Evolutionary conservation across 2,113 vertebrate genomes (phyloP), one percentile per base, ranked within the genome.

Genomic region (Boleophthalmus pectinirostris): DNA sequence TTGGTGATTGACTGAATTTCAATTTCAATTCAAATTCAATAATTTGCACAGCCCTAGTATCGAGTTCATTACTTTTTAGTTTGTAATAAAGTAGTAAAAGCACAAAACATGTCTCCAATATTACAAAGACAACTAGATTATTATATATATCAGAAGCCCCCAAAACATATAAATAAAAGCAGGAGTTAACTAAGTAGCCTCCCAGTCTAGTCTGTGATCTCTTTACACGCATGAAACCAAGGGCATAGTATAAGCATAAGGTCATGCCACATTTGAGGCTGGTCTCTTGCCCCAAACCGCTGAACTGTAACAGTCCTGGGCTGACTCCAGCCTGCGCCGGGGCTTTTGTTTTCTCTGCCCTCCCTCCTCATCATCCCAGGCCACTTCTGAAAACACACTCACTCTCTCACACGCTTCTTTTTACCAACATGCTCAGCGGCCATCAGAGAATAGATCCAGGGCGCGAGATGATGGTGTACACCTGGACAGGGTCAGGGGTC

Each of bases 401-500:
- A 43, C 63, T 56, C 67, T 74, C 49, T 73, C 54, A 46, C 35
- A 70, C 64, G 53, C 12, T 25, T 66, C n/a, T 73, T 56, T 66
- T 21, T n/a, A 45, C 29, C 6, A 61, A 18, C 38, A 43, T 43
- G 12, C 12, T 58, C 9, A 12, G 56, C 23, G 23, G 33, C 68
- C 25, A 72, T 67, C 69, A 65, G 33, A 73, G 79, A 66, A 68
- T 75, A 72, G 77, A 76, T 70, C 10, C 4, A 16, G 70, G 38
- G 66, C 66, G 72, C 77, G 23, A 58, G 23, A 77, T 82, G 83
- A 87, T 58, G 12, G 82, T 74, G 72, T 89, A 84, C 90, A 94
- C 91, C 92, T 92, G 91, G 90, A 75, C 56, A 78, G 53, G 90
- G 92, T 89, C 88, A 85, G 69, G 63, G 90, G 87, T 85, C 80